Evolutionary conservation across 2,888 invertebrate genomes (phyloP).

Genomic region (Lypha dubia): DNA sequence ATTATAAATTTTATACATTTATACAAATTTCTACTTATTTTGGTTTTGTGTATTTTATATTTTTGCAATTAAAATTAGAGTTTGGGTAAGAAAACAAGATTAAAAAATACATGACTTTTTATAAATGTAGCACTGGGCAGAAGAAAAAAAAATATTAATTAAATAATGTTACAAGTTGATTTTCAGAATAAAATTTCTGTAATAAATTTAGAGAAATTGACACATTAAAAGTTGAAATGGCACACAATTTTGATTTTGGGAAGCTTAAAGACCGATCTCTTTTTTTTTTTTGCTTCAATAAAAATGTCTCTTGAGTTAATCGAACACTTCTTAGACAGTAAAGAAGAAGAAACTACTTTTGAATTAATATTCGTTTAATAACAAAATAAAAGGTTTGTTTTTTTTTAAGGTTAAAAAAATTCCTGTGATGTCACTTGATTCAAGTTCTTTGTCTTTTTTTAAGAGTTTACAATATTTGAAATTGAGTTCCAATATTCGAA

Average conservation of each 20-base stretch:
- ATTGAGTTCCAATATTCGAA: too few relatives aligned
- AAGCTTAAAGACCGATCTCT: not conserved
- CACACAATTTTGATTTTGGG: not conserved
- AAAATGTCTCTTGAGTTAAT: too few relatives aligned
- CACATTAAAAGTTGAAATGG: not conserved
- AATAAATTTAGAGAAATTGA: not conserved
- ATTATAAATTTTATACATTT: slow-evolving; percentile 53
- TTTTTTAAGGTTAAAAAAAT: too few relatives aligned
- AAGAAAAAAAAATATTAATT: slow-evolving; percentile 20
- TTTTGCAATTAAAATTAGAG: slow-evolving; percentile 54
- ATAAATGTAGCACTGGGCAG: slow-evolving; percentile 1
- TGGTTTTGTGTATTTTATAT: slow-evolving; percentile 29
- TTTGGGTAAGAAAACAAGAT: slow-evolving; percentile 52
- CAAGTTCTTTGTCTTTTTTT: too few relatives aligned
- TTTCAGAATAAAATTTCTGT: not conserved
- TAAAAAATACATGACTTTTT: slow-evolving; percentile 45
- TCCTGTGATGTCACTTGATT: too few relatives aligned
- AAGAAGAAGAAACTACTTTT: too few relatives aligned
- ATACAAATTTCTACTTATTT: slow-evolving; percentile 27
- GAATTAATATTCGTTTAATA: too few relatives aligned
- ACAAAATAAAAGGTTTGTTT: too few relatives aligned
- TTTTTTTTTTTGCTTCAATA: not conserved
- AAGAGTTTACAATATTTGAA: too few relatives aligned
- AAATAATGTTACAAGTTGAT: slow-evolving; percentile 26
- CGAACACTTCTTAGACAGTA: too few relatives aligned